Conservation (phyloP, 2,888 invertebrate species). For the Parnassius orleans region DNA sequence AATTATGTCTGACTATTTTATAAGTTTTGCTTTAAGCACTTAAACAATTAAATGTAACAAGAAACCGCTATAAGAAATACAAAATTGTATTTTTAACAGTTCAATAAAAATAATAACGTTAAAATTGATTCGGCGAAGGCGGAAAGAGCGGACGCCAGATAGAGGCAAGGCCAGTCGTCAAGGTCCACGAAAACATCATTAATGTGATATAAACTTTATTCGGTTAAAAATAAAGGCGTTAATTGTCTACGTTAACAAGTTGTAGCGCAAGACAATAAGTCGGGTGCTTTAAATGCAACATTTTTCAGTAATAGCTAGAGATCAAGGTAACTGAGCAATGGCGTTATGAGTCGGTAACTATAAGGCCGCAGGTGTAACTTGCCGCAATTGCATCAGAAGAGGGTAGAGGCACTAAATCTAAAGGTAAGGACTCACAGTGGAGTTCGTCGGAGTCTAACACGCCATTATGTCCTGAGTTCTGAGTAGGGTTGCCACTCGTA, state of each 20-base stretch:
- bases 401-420: too few species aligned
- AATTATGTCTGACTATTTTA: background rate
- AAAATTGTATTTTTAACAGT: conserved; percentile 25
- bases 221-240: conserved; percentile 40
- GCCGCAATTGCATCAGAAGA: conserved; percentile 2
- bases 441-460: too few species aligned
- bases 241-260: conserved; percentile 36
- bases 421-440: too few species aligned
- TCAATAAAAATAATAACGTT: conserved; percentile 67
- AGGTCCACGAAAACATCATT: conserved; percentile 56
- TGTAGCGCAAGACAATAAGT: conserved; percentile 66
- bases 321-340: conserved; percentile 61
- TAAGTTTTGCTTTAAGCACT: background rate
- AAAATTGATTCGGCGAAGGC: conserved; percentile 77
- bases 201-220: conserved; percentile 40
- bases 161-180: conserved; percentile 72
- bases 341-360: conserved; percentile 31
- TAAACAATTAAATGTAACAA: background rate
- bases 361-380: conserved; percentile 25
- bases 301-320: conserved; percentile 77
- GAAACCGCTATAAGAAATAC: conserved; percentile 10
- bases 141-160: conserved; percentile 78
- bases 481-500: too few species aligned
- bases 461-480: too few species aligned
- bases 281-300: conserved; percentile 72